Percentiles rank a stretch among this genome's conserved stretches.
Evolutionary conservation across 1,140 invertebrate species (phyloP).

Genomic region (Lordiphosa stackelbergi): DNA sequence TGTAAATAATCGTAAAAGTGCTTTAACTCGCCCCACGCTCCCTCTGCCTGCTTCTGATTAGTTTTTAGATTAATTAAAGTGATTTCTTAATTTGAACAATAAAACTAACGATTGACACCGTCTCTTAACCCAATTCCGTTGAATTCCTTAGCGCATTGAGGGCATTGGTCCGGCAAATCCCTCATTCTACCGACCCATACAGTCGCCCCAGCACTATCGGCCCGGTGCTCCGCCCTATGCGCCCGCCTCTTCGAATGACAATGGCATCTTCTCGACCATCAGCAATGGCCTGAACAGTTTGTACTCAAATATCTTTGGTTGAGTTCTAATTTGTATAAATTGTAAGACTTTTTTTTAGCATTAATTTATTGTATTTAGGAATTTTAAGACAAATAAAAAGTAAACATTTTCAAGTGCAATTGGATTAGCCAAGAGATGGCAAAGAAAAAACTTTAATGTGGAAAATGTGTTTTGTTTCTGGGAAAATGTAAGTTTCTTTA

Average conservation of each 20-base stretch:
- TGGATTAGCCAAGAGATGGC: background rate
- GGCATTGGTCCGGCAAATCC: constrained; percentile 37
- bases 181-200: constrained; percentile 58
- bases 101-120: background rate
- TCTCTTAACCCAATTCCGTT: background rate
- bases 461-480: too few relatives aligned
- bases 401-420: constrained; percentile 8
- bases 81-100: too few relatives aligned
- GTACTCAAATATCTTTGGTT: constrained; percentile 86
- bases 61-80: too few relatives aligned
- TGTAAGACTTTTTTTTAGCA: constrained; percentile 26
- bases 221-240: constrained; percentile 76
- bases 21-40: background rate
- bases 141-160: constrained; percentile 53
- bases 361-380: constrained; percentile 33
- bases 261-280: constrained; percentile 85
- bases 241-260: constrained; percentile 57
- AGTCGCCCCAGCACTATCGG: constrained; percentile 77
- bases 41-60: background rate
- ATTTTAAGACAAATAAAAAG: constrained; percentile 3
- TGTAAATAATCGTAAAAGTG: constrained; percentile 16
- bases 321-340: constrained; percentile 12
- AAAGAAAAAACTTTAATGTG: too few relatives aligned
- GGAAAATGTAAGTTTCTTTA: too few relatives aligned
- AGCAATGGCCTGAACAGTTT: constrained; percentile 87